These are phyloP conservation scores for Polypedilum vanderplanki DNA, from an alignment of 1,140 invertebrate species.

Conservation along the genomic window DNA sequence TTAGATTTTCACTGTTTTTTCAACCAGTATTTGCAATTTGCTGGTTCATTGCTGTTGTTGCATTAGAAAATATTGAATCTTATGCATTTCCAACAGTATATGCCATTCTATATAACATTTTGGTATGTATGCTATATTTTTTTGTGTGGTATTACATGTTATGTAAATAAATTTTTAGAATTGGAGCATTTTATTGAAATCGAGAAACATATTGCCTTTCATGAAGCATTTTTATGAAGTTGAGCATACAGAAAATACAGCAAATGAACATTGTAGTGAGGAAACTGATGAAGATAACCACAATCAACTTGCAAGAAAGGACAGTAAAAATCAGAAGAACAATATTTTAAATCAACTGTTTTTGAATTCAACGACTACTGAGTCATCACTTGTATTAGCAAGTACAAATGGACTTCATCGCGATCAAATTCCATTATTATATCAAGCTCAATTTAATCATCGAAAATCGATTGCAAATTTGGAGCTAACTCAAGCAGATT, in stretches of 20 bases:
- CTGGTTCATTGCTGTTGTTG: conserved; percentile 64
- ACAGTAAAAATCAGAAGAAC: conserved; percentile 16
- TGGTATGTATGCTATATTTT: too few relatives aligned
- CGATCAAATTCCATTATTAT: conserved; percentile 31
- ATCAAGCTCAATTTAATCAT: conserved; percentile 14
- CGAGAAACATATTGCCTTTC: conserved; percentile 29
- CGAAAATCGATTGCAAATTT: conserved; percentile 24
- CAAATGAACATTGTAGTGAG: conserved; percentile 6
- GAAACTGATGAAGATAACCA: conserved; percentile 20
- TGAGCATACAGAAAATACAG: conserved; percentile 2
- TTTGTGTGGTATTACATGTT: too few relatives aligned
- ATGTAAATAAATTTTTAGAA: conserved; percentile 30
- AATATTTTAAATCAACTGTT: conserved; percentile 23
- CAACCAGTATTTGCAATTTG: conserved; percentile 55
- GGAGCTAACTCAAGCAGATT: conserved; percentile 6
- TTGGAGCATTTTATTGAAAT: conserved; percentile 30
- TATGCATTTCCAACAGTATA: conserved; percentile 55
- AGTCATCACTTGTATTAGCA: not conserved
- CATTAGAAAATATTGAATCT: conserved; percentile 58
- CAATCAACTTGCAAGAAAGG: conserved; percentile 6
- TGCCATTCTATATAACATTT: conserved; percentile 46
- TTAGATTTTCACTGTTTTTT: conserved; percentile 48
- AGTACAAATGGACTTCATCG: not conserved
- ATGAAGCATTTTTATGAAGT: conserved; percentile 25
- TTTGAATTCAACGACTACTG: not conserved